These are phyloP conservation scores for Eupeodes corollae DNA, from an alignment of 1,140 invertebrate genomes.

Conservation along the genomic window DNA sequence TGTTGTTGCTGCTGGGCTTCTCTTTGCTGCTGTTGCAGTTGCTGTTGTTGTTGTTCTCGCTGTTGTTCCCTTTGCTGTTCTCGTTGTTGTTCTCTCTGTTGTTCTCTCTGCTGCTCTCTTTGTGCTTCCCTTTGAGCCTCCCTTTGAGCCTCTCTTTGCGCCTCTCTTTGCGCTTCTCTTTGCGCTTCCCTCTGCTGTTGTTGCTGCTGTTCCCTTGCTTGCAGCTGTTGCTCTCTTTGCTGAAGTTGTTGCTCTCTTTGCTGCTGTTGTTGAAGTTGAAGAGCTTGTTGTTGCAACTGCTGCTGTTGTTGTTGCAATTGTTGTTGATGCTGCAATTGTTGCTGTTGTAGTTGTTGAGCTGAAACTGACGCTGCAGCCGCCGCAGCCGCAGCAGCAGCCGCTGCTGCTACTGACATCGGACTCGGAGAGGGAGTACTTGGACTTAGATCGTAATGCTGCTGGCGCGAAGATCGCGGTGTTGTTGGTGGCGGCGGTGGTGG, in stretches of 20 bases:
- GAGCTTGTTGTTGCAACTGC: constrained; percentile 1
- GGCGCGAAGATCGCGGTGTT: constrained; percentile 33
- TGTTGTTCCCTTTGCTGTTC: constrained; percentile 7
- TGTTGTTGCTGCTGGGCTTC: constrained; percentile 39
- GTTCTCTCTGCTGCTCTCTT: background rate
- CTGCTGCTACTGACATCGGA: constrained; percentile 38
- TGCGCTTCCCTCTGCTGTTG: background rate
- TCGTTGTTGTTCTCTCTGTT: constrained; percentile 1
- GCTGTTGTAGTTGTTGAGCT: constrained; percentile 39
- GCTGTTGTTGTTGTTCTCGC: constrained; percentile 39
- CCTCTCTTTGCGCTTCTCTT: background rate
- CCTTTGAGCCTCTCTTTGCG: constrained; percentile 8
- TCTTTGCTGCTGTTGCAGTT: constrained; percentile 28
- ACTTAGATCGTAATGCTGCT: constrained; percentile 36
- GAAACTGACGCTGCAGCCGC: constrained; percentile 39
- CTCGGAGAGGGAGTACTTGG: constrained; percentile 41
- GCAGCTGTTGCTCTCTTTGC: background rate
- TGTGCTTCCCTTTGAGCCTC: constrained; percentile 15
- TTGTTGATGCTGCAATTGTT: constrained; percentile 19
- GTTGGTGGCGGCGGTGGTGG: constrained; percentile 38
- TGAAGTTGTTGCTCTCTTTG: constrained; percentile 10
- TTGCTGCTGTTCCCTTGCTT: background rate
- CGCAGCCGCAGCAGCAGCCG: constrained; percentile 43
- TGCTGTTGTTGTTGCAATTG: constrained; percentile 18
- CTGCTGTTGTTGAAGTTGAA: constrained; percentile 4